Percentiles rank a stretch among this genome's conserved stretches.
Conservation (phyloP, 37 sponge, comb jelly and placozoan species). For the Hexactinellida sp. region DNA sequence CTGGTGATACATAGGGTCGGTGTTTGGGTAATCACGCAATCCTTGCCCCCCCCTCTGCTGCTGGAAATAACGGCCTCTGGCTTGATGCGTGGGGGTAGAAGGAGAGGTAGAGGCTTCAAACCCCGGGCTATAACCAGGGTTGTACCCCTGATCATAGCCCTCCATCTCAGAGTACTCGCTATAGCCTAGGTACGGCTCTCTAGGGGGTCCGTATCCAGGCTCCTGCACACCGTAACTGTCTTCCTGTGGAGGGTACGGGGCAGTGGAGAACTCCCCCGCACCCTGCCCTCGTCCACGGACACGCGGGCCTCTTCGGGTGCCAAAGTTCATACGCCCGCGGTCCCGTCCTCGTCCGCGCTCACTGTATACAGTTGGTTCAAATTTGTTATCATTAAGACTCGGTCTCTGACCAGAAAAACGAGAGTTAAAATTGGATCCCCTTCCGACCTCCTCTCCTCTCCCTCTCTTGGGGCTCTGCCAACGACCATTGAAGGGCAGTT, state of each 20-base stretch:
- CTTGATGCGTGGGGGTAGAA: neutral
- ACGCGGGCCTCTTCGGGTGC: neutral
- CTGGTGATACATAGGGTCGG: too few relatives aligned
- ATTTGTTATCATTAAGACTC: neutral
- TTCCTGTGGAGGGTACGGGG: neutral
- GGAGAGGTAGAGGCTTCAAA: neutral
- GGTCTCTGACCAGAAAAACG: neutral
- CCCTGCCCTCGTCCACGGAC: neutral
- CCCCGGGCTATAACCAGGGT: neutral
- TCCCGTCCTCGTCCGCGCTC: neutral
- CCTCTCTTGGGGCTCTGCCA: neutral
- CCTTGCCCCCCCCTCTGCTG: neutral
- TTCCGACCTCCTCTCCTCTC: neutral
- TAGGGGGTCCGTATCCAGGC: neutral
- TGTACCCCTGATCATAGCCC: neutral
- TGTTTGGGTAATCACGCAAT: neutral
- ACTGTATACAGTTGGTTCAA: neutral
- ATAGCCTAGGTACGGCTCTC: neutral
- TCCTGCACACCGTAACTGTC: neutral
- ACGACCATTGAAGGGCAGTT: neutral
- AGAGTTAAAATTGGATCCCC: neutral
- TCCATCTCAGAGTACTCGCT: neutral
- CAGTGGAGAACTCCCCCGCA: neutral
- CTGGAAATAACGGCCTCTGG: neutral
- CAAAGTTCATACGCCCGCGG: neutral